Percentiles rank a stretch among this genome's conserved stretches.
phyloP scores from a whole-genome alignment of 2,888 invertebrate species.

The Trypoxylon attenuatum region DNA sequence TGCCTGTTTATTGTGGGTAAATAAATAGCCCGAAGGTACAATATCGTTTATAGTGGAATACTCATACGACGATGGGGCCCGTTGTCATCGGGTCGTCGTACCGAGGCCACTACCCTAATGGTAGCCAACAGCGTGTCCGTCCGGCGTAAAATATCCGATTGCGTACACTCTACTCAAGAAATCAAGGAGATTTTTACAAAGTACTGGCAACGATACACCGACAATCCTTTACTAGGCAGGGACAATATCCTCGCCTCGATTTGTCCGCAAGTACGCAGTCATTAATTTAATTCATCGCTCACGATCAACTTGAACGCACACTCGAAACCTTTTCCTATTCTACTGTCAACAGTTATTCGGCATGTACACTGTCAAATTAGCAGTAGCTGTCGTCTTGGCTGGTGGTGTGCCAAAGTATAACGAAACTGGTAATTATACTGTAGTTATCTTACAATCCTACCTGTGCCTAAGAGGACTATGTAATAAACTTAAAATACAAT shows the following conservation, averaged over 20 bases:
- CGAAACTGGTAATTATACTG: slow-evolving; percentile 73
- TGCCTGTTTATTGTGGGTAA: not conserved
- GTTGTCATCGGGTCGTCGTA: slow-evolving; percentile 77
- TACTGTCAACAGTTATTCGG: slow-evolving; percentile 82
- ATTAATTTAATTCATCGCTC: too few species aligned
- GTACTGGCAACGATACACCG: slow-evolving; percentile 83
- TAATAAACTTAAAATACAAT: too few species aligned
- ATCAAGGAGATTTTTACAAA: slow-evolving; percentile 81
- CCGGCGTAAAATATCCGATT: slow-evolving; percentile 63
- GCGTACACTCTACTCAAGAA: slow-evolving; percentile 74
- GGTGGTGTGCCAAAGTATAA: slow-evolving; percentile 77
- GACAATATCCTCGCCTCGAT: slow-evolving; percentile 87
- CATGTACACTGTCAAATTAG: slow-evolving; percentile 90
- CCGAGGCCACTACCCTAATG: slow-evolving; percentile 77
- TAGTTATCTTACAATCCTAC: slow-evolving; percentile 62
- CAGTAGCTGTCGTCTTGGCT: slow-evolving; percentile 82
- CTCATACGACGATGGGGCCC: slow-evolving; percentile 85
- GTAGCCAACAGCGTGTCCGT: slow-evolving; percentile 68
- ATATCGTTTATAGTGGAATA: slow-evolving; percentile 81
- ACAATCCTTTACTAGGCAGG: slow-evolving; percentile 82
- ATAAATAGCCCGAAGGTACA: not conserved
- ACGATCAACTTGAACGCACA: too few species aligned
- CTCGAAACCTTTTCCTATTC: too few species aligned
- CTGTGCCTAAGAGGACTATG: slow-evolving; percentile 46
- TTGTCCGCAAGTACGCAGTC: slow-evolving; percentile 83